phyloP scores from a whole-genome alignment of 2,888 invertebrate genomes.

The Epirrhoe alternata region DNA sequence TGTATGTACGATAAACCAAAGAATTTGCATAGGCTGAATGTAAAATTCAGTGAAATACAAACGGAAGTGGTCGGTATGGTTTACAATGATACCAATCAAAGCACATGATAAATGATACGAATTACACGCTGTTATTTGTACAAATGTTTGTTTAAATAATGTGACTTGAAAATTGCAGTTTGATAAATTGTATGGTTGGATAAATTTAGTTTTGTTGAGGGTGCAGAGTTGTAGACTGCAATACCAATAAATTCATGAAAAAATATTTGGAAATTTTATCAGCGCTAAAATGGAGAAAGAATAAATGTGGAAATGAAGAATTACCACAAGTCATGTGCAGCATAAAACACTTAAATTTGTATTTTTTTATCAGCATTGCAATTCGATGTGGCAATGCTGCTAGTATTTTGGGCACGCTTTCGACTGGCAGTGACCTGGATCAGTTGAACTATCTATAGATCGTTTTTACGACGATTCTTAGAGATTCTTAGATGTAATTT shows the following conservation, averaged over 20 bases:
- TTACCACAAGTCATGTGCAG: too few species aligned
- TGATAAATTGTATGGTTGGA: conserved; percentile 22
- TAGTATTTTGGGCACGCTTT: too few species aligned
- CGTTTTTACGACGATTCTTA: too few species aligned
- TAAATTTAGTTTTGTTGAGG: neutral
- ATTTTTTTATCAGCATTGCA: too few species aligned
- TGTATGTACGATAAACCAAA: neutral
- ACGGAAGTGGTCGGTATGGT: conserved; percentile 39
- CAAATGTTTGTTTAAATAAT: conserved; percentile 46
- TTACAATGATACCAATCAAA: conserved; percentile 44
- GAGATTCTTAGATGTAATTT: too few species aligned
- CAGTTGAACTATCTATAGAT: too few species aligned
- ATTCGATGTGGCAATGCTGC: too few species aligned
- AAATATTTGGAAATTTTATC: neutral
- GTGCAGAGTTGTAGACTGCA: neutral
- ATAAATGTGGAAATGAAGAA: too few species aligned
- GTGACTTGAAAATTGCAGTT: conserved; percentile 40
- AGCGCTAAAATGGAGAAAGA: too few species aligned
- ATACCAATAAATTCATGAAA: neutral
- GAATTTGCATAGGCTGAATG: conserved; percentile 5
- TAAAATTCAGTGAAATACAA: conserved; percentile 22
- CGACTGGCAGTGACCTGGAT: too few species aligned
- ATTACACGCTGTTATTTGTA: conserved; percentile 45
- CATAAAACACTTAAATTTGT: too few species aligned
- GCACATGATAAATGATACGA: conserved; percentile 58